Evolutionary conservation across 2,113 vertebrate species (phyloP), one percentile per base, ranked within the genome.

Genomic region (Brienomyrus brachyistius): DNA sequence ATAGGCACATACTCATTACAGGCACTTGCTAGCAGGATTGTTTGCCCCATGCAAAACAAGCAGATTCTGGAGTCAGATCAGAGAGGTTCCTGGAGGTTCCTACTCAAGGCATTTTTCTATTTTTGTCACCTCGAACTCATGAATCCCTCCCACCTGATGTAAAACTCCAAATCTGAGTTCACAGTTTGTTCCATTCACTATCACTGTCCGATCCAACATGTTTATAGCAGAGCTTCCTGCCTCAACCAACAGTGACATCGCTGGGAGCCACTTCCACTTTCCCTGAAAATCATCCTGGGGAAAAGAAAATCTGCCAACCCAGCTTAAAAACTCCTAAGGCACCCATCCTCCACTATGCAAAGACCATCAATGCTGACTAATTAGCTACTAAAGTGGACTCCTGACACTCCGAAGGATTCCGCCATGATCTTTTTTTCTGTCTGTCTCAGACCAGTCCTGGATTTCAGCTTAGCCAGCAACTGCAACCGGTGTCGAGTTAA

Each of bases 401-500:
- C 23, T 23, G 82, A 23, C 45, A 9, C 47, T 15, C 83, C 5
- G 13, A 48, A 85, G 48, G 70, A 40, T 77, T 5, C 70, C 15
- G 70, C 27, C 35, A 17, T 19, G 74, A 80, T 80, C 11, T 86
- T 86, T 27, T 86, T 31, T 86, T 13, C 9, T 51, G n/a, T 50
- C 83, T 86, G 83, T 86, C 45, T 51, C 45, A 48, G 47, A 86
- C 83, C 48, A 48, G 47, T 23, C 48, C 45, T 2, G 45, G 83
- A 27, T 86, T 86, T 51, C 31, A 51, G 90, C 91, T 91, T 89
- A 88, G 89, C 86, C 85, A 88, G 91, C 92, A 89, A 35, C 88
- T 85, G 48, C 74, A 15, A n/a, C 66, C 13, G 21, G 87, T 90
- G 88, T 92, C 92, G 90, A 89, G 89, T 93, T 92, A 74, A 86